phyloP scores from a whole-genome alignment of 2,888 invertebrate species.

The Palloptera scutellata region DNA sequence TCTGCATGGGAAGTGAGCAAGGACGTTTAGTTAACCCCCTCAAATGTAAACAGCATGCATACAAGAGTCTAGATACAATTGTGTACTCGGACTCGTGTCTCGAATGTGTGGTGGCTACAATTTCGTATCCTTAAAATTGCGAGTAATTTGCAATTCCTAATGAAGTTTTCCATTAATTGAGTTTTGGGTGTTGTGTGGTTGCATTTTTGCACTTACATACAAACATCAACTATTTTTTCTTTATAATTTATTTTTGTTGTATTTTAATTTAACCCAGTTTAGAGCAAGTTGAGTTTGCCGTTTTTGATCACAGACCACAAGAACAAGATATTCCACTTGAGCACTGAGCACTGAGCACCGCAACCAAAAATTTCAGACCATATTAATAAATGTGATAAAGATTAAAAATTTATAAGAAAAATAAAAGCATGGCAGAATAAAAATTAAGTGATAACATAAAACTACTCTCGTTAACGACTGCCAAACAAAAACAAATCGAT shows the following conservation, averaged over 20 bases:
- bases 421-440: conserved; percentile 9
- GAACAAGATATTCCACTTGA: conserved; percentile 45
- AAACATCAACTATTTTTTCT: conserved; percentile 4
- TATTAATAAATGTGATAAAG: conserved; percentile 3
- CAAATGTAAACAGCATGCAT: too few species aligned
- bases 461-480: not conserved
- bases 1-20: too few species aligned
- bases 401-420: conserved; percentile 5
- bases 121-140: too few species aligned
- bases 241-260: conserved; percentile 22
- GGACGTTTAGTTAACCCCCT: too few species aligned
- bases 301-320: conserved; percentile 10
- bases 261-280: conserved; percentile 39
- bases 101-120: too few species aligned
- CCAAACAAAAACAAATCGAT: not conserved
- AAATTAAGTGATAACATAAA: conserved; percentile 26
- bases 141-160: too few species aligned
- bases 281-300: conserved; percentile 28
- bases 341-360: conserved; percentile 23
- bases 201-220: conserved; percentile 13
- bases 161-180: too few species aligned
- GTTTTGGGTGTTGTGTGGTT: conserved; percentile 27
- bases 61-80: too few species aligned
- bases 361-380: conserved; percentile 19
- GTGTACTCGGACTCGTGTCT: too few species aligned